Conservation (phyloP, 2,888 invertebrate species). For the Chaetogeoica ovagalla region DNA sequence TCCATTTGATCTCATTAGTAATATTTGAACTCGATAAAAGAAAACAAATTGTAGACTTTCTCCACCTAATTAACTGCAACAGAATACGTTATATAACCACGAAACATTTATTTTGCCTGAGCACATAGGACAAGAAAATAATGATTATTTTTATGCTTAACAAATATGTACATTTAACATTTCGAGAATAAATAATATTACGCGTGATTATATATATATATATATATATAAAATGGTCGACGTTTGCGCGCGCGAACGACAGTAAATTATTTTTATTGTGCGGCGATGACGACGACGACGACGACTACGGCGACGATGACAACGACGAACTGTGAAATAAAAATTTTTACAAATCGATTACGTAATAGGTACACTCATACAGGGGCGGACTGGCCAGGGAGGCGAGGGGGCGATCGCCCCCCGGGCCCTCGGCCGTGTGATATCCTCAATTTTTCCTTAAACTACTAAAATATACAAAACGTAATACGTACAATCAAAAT, state of each 20-base stretch:
- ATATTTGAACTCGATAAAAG: slow-evolving; percentile 42
- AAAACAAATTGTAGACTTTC: not conserved
- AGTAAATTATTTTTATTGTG: slow-evolving; percentile 21
- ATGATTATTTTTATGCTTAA: slow-evolving; percentile 39
- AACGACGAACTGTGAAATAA: slow-evolving; percentile 16
- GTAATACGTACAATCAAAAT: no score
- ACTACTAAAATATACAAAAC: no score
- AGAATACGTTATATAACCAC: slow-evolving; percentile 14
- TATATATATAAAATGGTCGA: not conserved
- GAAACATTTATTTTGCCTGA: slow-evolving; percentile 20
- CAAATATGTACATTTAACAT: not conserved
- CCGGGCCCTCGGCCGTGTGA: no score
- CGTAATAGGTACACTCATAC: not conserved
- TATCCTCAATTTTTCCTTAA: no score
- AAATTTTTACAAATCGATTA: slow-evolving; percentile 5
- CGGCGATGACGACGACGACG: not conserved
- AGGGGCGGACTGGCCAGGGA: no score
- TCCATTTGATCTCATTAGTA: slow-evolving; percentile 51
- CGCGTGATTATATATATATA: not conserved
- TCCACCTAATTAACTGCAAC: not conserved
- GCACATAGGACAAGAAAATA: slow-evolving; percentile 41
- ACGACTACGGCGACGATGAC: not conserved
- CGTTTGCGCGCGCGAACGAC: slow-evolving; percentile 1
- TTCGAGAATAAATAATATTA: slow-evolving; percentile 34
- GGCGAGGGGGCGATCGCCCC: no score